Percentiles rank a stretch among this genome's conserved stretches.
Conservation (phyloP, 2,888 invertebrate genomes). For the Metalampra italica region DNA sequence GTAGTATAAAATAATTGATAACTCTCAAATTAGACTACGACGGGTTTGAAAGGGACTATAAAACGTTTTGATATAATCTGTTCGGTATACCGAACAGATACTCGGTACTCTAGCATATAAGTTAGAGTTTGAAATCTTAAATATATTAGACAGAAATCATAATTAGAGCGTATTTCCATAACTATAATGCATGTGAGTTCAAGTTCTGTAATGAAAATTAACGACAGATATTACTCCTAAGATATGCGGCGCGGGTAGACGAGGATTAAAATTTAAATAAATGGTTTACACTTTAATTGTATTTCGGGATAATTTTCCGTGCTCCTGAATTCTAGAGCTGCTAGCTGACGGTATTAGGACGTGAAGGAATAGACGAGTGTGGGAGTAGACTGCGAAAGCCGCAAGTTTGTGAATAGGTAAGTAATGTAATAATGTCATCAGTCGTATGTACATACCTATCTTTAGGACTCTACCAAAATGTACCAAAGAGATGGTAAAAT, state of each 20-base stretch:
- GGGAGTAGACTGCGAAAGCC: slow-evolving; percentile 26
- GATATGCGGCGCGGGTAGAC: slow-evolving; percentile 35
- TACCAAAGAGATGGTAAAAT: too few relatives aligned
- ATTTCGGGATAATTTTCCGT: slow-evolving; percentile 76
- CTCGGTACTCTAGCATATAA: too few relatives aligned
- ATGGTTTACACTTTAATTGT: slow-evolving; percentile 75
- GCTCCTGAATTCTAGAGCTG: slow-evolving; percentile 70
- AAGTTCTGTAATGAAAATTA: slow-evolving; percentile 51
- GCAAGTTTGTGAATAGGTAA: not conserved
- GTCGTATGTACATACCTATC: too few relatives aligned
- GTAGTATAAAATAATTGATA: slow-evolving; percentile 9
- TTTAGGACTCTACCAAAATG: too few relatives aligned
- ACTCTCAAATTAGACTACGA: not conserved
- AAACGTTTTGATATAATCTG: too few relatives aligned
- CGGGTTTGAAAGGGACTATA: too few relatives aligned
- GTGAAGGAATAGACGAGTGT: slow-evolving; percentile 33
- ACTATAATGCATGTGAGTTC: slow-evolving; percentile 42
- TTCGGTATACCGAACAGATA: too few relatives aligned
- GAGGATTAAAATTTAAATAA: slow-evolving; percentile 74
- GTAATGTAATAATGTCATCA: too few relatives aligned
- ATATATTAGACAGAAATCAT: slow-evolving; percentile 14
- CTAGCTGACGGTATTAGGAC: slow-evolving; percentile 52
- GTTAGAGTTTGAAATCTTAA: slow-evolving; percentile 11
- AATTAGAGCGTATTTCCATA: slow-evolving; percentile 37
- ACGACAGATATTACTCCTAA: slow-evolving; percentile 43